A percentile compares a stretch with the other conserved stretches of the same genome.
These are phyloP conservation scores for Phoebastria nigripes DNA, from an alignment of 2,797 vertebrate species.

Conservation along the genomic window DNA sequence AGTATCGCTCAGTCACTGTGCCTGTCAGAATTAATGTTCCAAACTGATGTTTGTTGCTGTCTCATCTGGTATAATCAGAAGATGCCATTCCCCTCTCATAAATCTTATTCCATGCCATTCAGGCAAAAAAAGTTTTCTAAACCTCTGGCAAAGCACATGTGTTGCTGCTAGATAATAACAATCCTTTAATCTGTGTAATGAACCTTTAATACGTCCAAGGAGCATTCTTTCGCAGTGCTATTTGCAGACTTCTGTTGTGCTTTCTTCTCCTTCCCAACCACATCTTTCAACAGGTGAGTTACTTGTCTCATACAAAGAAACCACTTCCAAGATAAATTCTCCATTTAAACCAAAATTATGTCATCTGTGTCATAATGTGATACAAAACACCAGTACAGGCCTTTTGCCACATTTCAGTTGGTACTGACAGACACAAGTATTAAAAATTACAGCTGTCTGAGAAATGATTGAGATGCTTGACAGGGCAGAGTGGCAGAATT, in stretches of 20 bases:
- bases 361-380: neutral
- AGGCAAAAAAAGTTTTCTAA: neutral
- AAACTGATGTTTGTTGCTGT: neutral
- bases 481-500: neutral
- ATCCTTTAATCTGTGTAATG: neutral
- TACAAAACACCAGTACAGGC: neutral
- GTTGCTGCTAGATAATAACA: neutral
- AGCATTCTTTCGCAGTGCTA: neutral
- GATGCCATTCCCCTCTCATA: neutral
- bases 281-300: neutral
- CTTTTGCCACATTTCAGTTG: neutral
- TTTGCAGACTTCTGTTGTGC: neutral
- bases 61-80: neutral
- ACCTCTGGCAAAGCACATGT: neutral
- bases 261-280: neutral
- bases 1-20: neutral
- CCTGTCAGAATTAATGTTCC: slow-evolving; percentile 1
- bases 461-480: neutral
- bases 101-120: neutral
- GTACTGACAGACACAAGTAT: neutral
- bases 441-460: neutral
- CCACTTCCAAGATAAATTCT: neutral
- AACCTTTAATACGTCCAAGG: neutral
- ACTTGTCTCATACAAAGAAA: neutral
- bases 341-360: neutral